These are phyloP conservation scores for Caenorhabditis drosophilae DNA, from an alignment of 2,888 invertebrate genomes.

Conservation along the genomic window DNA sequence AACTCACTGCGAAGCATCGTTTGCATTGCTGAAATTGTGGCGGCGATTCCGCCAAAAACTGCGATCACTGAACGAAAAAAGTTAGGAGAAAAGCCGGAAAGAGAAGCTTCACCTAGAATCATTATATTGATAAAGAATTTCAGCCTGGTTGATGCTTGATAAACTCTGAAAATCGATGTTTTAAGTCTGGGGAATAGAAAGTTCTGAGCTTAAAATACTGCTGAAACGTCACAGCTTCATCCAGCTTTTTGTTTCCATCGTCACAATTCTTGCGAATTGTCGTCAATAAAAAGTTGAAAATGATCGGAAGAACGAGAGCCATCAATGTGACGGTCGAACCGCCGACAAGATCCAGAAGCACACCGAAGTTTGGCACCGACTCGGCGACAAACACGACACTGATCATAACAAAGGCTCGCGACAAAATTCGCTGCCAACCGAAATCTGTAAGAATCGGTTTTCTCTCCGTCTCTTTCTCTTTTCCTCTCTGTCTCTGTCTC, in stretches of 20 bases:
- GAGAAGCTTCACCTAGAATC: constrained; percentile 37
- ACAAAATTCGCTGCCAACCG: constrained; percentile 49
- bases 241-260: constrained; percentile 48
- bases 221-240: no score
- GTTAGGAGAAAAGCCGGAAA: background rate
- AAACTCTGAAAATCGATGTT: constrained; percentile 48
- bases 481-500: no score
- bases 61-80: constrained; percentile 40
- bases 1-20: constrained; percentile 53
- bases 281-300: constrained; percentile 58
- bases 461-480: no score
- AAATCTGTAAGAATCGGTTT: constrained; percentile 20
- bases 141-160: constrained; percentile 36
- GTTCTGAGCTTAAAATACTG: no score
- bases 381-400: constrained; percentile 60
- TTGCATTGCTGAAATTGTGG: constrained; percentile 50
- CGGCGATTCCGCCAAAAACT: constrained; percentile 48
- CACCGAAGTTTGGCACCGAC: constrained; percentile 63
- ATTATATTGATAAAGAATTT: constrained; percentile 40
- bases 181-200: no score
- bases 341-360: constrained; percentile 60
- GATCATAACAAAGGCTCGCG: constrained; percentile 56
- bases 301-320: constrained; percentile 61
- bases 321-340: constrained; percentile 62
- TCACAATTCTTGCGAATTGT: constrained; percentile 39